phyloP scores from a whole-genome alignment of 2,888 invertebrate species.

The Meiosimyza decipiens region DNA sequence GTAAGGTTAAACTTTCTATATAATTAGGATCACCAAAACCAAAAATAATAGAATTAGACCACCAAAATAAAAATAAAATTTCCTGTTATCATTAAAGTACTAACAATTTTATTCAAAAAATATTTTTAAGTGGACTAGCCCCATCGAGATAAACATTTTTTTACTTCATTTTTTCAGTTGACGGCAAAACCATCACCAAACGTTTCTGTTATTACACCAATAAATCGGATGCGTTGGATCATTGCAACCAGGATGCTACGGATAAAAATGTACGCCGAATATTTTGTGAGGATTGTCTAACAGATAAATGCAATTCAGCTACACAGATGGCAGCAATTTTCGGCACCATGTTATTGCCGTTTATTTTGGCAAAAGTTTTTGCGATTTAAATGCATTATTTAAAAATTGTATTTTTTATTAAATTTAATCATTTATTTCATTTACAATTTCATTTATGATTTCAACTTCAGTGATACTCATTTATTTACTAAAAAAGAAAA shows the following conservation, averaged over 20 bases:
- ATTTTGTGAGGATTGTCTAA: slow-evolving; percentile 61
- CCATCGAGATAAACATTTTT: too few species aligned
- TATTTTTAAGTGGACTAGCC: too few species aligned
- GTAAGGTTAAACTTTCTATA: too few species aligned
- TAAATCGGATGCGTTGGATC: slow-evolving; percentile 59
- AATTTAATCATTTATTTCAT: neutral
- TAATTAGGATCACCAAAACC: too few species aligned
- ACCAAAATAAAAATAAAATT: too few species aligned
- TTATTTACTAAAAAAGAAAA: neutral
- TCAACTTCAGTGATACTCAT: slow-evolving; percentile 7
- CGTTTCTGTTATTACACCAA: slow-evolving; percentile 65
- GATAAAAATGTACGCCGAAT: slow-evolving; percentile 58
- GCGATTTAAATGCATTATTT: slow-evolving; percentile 43
- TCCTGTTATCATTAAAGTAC: too few species aligned
- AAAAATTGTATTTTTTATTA: neutral
- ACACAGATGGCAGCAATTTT: slow-evolving; percentile 42
- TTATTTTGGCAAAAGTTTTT: slow-evolving; percentile 45
- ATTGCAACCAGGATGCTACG: slow-evolving; percentile 55
- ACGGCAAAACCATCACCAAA: slow-evolving; percentile 59
- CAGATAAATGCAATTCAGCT: slow-evolving; percentile 59
- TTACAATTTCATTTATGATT: neutral
- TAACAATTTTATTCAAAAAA: too few species aligned
- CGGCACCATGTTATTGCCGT: slow-evolving; percentile 45
- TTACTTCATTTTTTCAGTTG: slow-evolving; percentile 48
- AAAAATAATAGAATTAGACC: too few species aligned